These are phyloP conservation scores for Sakesphorus luctuosus DNA, from an alignment of 2,113 vertebrate genomes.

Conservation along the genomic window DNA sequence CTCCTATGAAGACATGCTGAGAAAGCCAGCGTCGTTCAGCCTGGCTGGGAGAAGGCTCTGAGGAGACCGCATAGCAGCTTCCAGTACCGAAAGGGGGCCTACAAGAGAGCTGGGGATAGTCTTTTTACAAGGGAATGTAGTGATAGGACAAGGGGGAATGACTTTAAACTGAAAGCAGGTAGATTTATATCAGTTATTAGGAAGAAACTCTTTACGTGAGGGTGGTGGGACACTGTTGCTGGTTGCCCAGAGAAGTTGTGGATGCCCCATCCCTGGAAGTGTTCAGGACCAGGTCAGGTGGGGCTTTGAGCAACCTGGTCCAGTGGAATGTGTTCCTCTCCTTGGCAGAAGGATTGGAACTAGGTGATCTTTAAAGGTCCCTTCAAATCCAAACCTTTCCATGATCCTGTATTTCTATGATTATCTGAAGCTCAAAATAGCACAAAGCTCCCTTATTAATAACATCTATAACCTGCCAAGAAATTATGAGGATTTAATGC, in stretches of 20 bases:
- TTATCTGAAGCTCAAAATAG: neutral
- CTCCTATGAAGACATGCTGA: neutral
- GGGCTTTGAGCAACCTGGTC: neutral
- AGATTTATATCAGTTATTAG: neutral
- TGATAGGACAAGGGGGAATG: neutral
- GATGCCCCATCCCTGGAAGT: neutral
- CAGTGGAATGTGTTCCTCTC: neutral
- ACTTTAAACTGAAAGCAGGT: neutral
- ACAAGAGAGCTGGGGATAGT: accelerated
- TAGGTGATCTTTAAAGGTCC: neutral
- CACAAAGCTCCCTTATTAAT: neutral
- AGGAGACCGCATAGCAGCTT: neutral
- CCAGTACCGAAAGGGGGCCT: too few species aligned
- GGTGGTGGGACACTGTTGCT: neutral
- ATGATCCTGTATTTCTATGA: neutral
- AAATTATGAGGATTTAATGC: neutral
- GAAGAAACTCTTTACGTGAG: neutral
- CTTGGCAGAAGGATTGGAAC: neutral
- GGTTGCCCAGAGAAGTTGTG: neutral
- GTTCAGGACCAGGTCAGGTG: neutral
- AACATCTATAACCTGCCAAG: neutral
- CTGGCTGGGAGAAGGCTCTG: neutral
- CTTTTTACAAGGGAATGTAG: neutral
- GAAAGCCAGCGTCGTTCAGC: neutral
- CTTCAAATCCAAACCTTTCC: neutral